Evolutionary conservation across 1,140 invertebrate species (phyloP).

Genomic region (Pteromalus puparum): DNA sequence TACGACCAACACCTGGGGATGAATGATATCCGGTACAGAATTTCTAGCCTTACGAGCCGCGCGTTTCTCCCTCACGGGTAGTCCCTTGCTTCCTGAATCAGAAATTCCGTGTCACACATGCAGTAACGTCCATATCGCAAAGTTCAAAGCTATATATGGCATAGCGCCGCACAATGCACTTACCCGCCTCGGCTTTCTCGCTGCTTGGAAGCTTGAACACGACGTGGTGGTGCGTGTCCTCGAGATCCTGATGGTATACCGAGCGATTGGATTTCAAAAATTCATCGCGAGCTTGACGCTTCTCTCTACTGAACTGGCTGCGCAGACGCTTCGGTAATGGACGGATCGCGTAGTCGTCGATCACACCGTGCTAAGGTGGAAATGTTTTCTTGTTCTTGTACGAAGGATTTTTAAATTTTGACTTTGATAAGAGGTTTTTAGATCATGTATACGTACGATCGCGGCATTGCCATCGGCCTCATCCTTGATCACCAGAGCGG

Average conservation of each 20-base stretch:
- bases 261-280: background rate
- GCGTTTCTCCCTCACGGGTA: background rate
- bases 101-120: background rate
- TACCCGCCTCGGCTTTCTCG: background rate
- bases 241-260: conserved; percentile 4
- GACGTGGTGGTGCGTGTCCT: conserved; percentile 32
- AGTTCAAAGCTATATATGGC: background rate
- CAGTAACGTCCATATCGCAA: background rate
- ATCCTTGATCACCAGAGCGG: background rate
- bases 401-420: too few relatives aligned
- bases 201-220: background rate
- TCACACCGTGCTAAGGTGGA: conserved; percentile 12
- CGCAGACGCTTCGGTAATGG: conserved; percentile 9
- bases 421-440: too few relatives aligned
- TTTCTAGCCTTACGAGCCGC: background rate
- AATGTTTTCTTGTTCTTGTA: background rate
- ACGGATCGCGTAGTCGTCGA: conserved; percentile 11
- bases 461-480: background rate
- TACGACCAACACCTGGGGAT: conserved; percentile 20
- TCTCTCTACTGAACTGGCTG: background rate
- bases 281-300: background rate
- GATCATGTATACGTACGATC: background rate
- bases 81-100: background rate
- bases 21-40: background rate
- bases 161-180: background rate